A percentile compares a stretch with the other conserved stretches of the same genome.
Conservation (phyloP, 1,140 invertebrate genomes). For the Amyelois transitella region DNA sequence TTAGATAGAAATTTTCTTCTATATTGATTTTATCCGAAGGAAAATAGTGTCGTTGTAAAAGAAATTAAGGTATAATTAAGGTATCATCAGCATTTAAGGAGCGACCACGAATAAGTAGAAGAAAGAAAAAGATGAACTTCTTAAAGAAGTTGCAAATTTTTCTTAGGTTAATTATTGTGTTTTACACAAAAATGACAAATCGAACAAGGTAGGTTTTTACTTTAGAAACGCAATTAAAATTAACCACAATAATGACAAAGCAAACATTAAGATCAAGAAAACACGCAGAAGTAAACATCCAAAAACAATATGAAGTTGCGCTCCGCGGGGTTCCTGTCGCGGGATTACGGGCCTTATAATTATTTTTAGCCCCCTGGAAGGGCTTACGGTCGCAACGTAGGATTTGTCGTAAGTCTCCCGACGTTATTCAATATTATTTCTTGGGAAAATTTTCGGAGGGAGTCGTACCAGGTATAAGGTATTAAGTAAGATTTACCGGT, state of each 20-base stretch:
- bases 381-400: constrained; percentile 57
- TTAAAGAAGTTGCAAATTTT: no score
- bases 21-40: no score
- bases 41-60: no score
- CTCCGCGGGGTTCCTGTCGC: constrained; percentile 19
- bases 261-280: constrained; percentile 2
- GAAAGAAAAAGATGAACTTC: no score
- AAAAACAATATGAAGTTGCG: constrained; percentile 5
- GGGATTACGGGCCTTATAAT: constrained; percentile 58
- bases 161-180: no score
- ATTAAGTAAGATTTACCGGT: constrained; percentile 35
- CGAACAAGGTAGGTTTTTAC: no score
- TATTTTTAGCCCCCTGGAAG: constrained; percentile 63
- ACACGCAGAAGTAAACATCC: constrained; percentile 3
- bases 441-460: constrained; percentile 37
- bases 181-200: no score
- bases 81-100: no score
- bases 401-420: constrained; percentile 46
- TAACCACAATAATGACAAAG: background rate
- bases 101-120: no score
- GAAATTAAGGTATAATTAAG: no score
- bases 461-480: constrained; percentile 11
- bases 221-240: no score
- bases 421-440: constrained; percentile 65
- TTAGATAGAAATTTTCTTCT: no score